Evolutionary conservation across 2,797 vertebrate genomes (phyloP), one percentile per base, ranked within the genome.

Genomic region (Emys orbicularis): DNA sequence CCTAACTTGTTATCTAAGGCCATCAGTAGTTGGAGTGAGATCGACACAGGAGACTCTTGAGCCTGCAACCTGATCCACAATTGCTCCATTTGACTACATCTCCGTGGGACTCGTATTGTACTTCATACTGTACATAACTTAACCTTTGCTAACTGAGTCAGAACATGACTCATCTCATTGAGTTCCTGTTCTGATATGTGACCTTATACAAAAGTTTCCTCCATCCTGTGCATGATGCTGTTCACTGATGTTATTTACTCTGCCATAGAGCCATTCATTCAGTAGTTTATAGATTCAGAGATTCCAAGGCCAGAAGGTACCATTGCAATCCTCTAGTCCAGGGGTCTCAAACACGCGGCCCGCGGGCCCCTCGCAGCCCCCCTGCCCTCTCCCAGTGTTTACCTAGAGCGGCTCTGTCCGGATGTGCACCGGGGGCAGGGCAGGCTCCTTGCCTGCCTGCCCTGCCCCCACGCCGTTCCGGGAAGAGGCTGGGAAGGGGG

Each of bases 1-100:
- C 91, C 86, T 95, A 96, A 96, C 95, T 93, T 91, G 92, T 97
- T 96, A 95, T 96, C 94, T 90, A 47, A 88, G 95, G 89, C 93
- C 90, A 95, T 94, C 96, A 95, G 90, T 90, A 94, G 87, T 79
- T 87, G 74, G 50, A 96, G 76, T 97, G 94, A 92, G 93, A 94
- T 94, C 93, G 85, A 94, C n/a, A 34, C 92, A 94, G 95, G 84
- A 89, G 94, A 90, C 79, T 23, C 91, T 0, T 0, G 68, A 93
- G 87, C 93, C 90, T 27, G 0, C 91, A 57, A 89, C 84, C 80
- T 90, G 90, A 93, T 49, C 53, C 65, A 52, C 84, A 90, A 89
- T 50, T 96, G 86, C 50, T 96, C 86, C 86, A 77, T 90, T 88
- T 88, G 90, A 4, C 65, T 92, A 79, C 41, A 31, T 88, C 44